phyloP scores from a whole-genome alignment of 2,113 vertebrate species.

The Nematolebias whitei region DNA sequence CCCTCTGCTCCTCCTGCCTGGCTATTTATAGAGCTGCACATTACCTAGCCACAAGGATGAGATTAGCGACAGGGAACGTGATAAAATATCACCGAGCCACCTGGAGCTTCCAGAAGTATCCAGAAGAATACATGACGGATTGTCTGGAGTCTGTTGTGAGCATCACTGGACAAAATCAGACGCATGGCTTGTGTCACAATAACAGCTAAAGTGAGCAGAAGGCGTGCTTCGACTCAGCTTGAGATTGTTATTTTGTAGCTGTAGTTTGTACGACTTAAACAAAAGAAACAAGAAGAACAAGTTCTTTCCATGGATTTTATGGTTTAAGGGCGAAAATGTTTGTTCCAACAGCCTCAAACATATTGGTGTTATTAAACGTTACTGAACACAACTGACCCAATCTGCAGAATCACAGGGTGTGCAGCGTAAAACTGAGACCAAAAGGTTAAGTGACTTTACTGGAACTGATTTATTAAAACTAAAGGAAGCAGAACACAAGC shows the following conservation, averaged over 20 bases:
- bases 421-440: no score
- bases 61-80: constrained; percentile 64
- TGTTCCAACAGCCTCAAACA: constrained; percentile 21
- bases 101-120: constrained; percentile 54
- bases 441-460: no score
- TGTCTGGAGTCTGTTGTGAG: constrained; percentile 3
- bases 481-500: no score
- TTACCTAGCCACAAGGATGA: constrained; percentile 50
- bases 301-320: no score
- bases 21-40: constrained; percentile 70
- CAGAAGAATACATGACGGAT: constrained; percentile 20
- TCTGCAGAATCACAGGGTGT: no score
- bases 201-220: not conserved
- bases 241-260: not conserved
- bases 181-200: constrained; percentile 8
- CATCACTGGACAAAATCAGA: constrained; percentile 23
- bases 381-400: no score
- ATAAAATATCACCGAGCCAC: constrained; percentile 67
- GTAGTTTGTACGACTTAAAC: not conserved
- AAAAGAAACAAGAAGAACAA: not conserved
- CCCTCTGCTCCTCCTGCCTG: constrained; percentile 48
- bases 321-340: not conserved
- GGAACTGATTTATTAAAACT: no score
- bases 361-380: constrained; percentile 2
- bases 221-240: not conserved